A percentile compares a stretch with the other conserved stretches of the same genome.
phyloP scores from a whole-genome alignment of 37 sponge, comb jelly and placozoan species.

The Crambe crambe region DNA sequence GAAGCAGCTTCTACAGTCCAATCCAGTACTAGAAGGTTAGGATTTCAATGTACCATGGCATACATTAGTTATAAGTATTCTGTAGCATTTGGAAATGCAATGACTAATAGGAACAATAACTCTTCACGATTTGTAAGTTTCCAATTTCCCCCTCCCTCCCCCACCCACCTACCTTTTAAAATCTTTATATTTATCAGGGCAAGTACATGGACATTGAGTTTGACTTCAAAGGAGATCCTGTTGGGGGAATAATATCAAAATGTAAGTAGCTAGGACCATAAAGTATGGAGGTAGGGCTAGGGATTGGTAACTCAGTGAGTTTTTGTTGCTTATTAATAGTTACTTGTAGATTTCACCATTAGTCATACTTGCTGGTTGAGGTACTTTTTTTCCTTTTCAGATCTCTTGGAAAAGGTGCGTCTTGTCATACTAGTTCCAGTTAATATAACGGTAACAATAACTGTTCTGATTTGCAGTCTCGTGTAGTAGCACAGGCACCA shows the following conservation, averaged over 20 bases:
- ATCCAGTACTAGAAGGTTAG: slow-evolving; percentile 88
- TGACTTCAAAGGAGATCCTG: slow-evolving; percentile 86
- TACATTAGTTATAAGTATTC: neutral
- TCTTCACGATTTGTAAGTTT: slow-evolving; percentile 89
- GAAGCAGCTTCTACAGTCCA: slow-evolving; percentile 83
- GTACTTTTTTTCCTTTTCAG: neutral
- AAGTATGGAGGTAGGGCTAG: neutral
- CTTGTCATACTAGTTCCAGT: neutral
- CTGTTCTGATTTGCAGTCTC: slow-evolving; percentile 46
- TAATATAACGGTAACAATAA: neutral
- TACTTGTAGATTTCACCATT: too few relatives aligned
- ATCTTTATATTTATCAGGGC: slow-evolving; percentile 50
- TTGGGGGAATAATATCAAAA: slow-evolving; percentile 84
- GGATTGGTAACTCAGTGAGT: neutral
- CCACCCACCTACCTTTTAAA: neutral
- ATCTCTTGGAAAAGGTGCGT: slow-evolving; percentile 31
- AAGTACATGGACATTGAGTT: slow-evolving; percentile 97
- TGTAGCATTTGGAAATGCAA: slow-evolving; percentile 94
- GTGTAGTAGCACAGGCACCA: slow-evolving; percentile 63
- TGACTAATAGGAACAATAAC: slow-evolving; percentile 87
- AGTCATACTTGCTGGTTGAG: neutral
- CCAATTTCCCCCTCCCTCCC: neutral
- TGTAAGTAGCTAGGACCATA: too few relatives aligned
- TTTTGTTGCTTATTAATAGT: too few relatives aligned
- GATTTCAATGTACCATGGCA: neutral